A percentile compares a stretch with the other conserved stretches of the same genome.
phyloP scores from a whole-genome alignment of 2,113 vertebrate genomes.

The Fregata magnificens region DNA sequence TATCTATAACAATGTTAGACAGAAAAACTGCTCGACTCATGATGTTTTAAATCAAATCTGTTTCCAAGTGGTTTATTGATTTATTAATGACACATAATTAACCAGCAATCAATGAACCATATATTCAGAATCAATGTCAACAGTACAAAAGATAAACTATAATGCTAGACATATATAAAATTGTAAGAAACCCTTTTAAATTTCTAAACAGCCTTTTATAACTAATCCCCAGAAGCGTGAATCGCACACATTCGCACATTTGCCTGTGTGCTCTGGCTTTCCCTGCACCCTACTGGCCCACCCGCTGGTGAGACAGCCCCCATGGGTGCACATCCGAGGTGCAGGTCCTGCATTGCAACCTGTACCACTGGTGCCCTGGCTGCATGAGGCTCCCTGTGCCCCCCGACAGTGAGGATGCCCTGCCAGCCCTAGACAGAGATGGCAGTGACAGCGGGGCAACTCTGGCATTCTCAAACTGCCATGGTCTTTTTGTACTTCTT shows the following conservation, averaged over 20 bases:
- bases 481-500: background rate
- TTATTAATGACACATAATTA: background rate
- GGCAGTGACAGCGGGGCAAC: accelerated
- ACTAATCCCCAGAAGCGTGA: background rate
- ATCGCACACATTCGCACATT: background rate
- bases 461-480: background rate
- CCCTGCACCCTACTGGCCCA: too few relatives aligned
- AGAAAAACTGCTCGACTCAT: background rate
- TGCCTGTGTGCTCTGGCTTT: background rate
- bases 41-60: background rate
- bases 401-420: accelerated
- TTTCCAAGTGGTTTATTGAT: background rate
- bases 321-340: accelerated
- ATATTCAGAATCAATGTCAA: background rate
- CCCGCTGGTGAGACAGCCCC: background rate
- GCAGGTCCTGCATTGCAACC: background rate
- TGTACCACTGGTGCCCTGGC: accelerated
- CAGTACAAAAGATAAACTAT: background rate
- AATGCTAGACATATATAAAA: background rate
- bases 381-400: accelerated
- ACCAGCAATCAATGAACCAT: background rate
- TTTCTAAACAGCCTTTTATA: background rate
- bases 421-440: background rate
- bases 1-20: background rate
- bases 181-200: background rate